Evolutionary conservation across 2,113 vertebrate species (phyloP), one percentile per base, ranked within the genome.

Genomic region (Mesembrinibis cayennensis): DNA sequence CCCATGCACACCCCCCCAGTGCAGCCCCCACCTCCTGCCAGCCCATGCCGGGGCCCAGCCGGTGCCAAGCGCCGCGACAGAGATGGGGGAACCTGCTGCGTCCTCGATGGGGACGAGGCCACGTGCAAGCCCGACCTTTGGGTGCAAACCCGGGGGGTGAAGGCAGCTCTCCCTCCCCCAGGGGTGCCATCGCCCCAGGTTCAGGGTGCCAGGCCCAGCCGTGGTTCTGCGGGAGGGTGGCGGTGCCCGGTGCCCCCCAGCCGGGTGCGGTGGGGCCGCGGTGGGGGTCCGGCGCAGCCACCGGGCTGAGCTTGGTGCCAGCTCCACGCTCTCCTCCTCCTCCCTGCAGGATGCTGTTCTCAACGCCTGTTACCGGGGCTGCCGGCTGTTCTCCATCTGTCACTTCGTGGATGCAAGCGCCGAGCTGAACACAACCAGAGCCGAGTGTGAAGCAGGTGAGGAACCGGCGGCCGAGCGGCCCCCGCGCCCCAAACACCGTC

Each of bases 341-440:
- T 90, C 79, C 63, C 80, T 10, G 50, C 95, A 99, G 99, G 99
- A 99, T 94, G 98, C 98, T 83, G 97, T 99, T 96, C 98, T 99
- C 98, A 99, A 99, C 56, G 99, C 99, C 93, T 99, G 99, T 94
- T 98, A 99, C 96, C 99, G 99, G 4, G 99, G 99, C 91, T 99
- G 99, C 97, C 99, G 99, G 84, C 99, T 99, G 94, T 99, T 99
- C 98, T 99, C 99, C 96, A 99, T 99, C 97, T 99, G 99, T 97
- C 99, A 99, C 97, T 99, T 99, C 8, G 99, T 99, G 98, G 99
- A 99, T 87, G 98, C 98, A 53, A 99, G 98, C 55, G 98, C 99
- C 6, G 98, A 98, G 95, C 98, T 99, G 94, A 99, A 99, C 81
- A 98, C 98, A 66, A 99, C 99, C 93, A 98, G 98, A 94, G 98